A percentile compares a stretch with the other conserved stretches of the same genome.
Conservation (phyloP, 1,140 invertebrate genomes). For the Belonocnema kinseyi region DNA sequence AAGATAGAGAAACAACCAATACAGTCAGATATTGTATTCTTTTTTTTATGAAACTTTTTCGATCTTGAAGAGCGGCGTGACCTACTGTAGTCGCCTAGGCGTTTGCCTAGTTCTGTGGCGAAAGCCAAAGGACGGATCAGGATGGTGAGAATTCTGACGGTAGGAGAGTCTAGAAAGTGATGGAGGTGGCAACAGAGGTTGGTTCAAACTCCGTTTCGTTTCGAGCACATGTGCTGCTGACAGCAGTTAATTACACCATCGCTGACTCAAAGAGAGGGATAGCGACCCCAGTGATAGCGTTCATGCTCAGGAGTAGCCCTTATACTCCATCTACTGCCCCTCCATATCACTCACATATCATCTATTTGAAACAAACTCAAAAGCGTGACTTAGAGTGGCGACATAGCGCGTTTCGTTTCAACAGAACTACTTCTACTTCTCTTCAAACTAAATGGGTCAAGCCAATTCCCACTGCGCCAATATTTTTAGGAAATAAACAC, state of each 20-base stretch:
- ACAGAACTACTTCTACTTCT: background rate
- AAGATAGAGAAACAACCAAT: too few relatives aligned
- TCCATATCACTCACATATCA: constrained; percentile 15
- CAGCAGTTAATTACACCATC: constrained; percentile 58
- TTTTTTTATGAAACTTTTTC: too few relatives aligned
- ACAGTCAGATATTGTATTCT: too few relatives aligned
- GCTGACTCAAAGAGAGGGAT: constrained; percentile 20
- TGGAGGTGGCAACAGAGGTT: constrained; percentile 5
- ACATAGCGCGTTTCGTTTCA: background rate
- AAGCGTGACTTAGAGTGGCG: background rate
- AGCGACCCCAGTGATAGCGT: constrained; percentile 21
- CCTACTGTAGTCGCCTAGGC: too few relatives aligned
- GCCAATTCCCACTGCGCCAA: background rate
- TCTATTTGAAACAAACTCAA: constrained; percentile 19
- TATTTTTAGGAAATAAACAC: too few relatives aligned
- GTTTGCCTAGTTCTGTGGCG: background rate
- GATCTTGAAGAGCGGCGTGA: too few relatives aligned
- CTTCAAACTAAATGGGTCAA: constrained; percentile 12
- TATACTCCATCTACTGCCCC: background rate
- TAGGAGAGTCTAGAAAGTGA: constrained; percentile 8
- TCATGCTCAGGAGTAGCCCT: constrained; percentile 6
- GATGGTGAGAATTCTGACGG: constrained; percentile 8
- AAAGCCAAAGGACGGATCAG: background rate
- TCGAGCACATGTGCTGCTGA: constrained; percentile 51
- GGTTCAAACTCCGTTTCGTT: constrained; percentile 35